phyloP scores from a whole-genome alignment of 2,888 invertebrate genomes.

The Dicranocentrus wangi region DNA sequence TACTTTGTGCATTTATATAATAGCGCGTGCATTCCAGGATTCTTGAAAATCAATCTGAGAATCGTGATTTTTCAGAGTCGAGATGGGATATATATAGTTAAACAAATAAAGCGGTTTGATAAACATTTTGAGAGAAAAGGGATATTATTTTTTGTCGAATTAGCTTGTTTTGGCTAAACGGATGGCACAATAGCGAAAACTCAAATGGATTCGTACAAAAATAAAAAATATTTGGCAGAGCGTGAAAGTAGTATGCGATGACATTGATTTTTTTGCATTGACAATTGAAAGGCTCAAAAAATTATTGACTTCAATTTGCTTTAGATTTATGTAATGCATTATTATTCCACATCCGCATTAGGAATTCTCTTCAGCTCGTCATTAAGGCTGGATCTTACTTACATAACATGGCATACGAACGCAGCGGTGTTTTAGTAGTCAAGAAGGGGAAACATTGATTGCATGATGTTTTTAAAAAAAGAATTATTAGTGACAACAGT shows the following conservation, averaged over 20 bases:
- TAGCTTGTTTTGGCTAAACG: neutral
- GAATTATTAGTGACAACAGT: too few species aligned
- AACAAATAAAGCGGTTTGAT: slow-evolving; percentile 19
- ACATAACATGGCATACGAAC: neutral
- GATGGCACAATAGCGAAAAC: slow-evolving; percentile 16
- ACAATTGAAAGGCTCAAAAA: neutral
- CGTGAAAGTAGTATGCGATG: neutral
- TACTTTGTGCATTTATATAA: too few species aligned
- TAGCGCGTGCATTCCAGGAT: too few species aligned
- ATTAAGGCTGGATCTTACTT: slow-evolving; percentile 39
- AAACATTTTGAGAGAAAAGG: slow-evolving; percentile 6
- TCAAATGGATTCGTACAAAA: neutral
- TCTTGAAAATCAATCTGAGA: neutral
- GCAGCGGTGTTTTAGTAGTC: neutral
- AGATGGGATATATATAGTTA: neutral
- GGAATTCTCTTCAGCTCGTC: slow-evolving; percentile 49
- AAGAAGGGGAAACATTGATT: slow-evolving; percentile 5
- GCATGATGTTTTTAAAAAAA: slow-evolving; percentile 2
- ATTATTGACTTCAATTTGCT: too few species aligned
- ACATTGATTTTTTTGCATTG: neutral
- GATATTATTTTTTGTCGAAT: slow-evolving; percentile 3
- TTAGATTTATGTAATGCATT: too few species aligned
- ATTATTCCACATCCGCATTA: neutral
- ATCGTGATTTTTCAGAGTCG: neutral
- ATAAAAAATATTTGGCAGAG: neutral